A percentile compares a stretch with the other conserved stretches of the same genome.
These are phyloP conservation scores for Nomada ruficornis DNA, from an alignment of 2,888 invertebrate genomes.

Conservation along the genomic window DNA sequence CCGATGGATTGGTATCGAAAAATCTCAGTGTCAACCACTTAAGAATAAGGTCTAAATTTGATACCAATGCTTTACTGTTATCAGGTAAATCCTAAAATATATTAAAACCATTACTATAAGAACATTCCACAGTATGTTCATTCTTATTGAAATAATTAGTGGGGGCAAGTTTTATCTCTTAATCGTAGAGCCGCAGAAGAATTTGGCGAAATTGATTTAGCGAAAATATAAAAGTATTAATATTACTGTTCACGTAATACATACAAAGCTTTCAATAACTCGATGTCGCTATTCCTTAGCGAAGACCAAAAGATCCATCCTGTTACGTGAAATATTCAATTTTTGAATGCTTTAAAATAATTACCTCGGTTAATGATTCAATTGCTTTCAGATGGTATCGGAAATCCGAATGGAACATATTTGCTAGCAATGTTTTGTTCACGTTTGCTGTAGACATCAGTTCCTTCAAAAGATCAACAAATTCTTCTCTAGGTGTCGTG, in stretches of 20 bases:
- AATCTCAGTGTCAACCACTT: slow-evolving; percentile 98
- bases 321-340: not conserved
- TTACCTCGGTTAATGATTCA: slow-evolving; percentile 92
- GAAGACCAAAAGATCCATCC: too few relatives aligned
- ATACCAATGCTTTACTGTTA: slow-evolving; percentile 92
- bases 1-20: slow-evolving; percentile 99
- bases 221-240: not conserved
- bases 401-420: slow-evolving; percentile 98
- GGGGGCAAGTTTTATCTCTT: too few relatives aligned
- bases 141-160: not conserved
- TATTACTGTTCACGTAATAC: too few relatives aligned
- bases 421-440: slow-evolving; percentile 93
- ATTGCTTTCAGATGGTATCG: slow-evolving; percentile 97
- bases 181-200: too few relatives aligned
- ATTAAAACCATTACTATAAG: not conserved
- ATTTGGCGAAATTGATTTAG: not conserved
- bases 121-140: not conserved
- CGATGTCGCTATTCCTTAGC: too few relatives aligned
- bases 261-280: too few relatives aligned
- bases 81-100: slow-evolving; percentile 88
- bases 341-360: not conserved
- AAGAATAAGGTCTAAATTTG: slow-evolving; percentile 96
- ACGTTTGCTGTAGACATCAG: slow-evolving; percentile 95
- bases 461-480: slow-evolving; percentile 95
- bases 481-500: slow-evolving; percentile 95